Conservation (phyloP, 2,113 vertebrate genomes). For the Chaenocephalus aceratus region DNA sequence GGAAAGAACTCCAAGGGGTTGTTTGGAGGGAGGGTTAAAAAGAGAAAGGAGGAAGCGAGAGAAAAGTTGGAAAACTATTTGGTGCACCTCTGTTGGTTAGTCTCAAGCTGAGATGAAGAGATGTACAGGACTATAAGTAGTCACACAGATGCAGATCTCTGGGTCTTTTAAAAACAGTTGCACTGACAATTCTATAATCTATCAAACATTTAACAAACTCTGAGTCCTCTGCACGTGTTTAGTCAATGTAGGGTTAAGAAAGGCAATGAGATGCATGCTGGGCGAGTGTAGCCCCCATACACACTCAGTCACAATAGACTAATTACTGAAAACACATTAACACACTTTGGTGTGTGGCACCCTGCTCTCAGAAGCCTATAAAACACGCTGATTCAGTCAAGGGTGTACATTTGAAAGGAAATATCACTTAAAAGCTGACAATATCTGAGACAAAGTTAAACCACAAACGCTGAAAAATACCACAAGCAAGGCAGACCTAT, state of each 20-base stretch:
- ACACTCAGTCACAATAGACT: slow-evolving; percentile 20
- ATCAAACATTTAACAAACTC: background rate
- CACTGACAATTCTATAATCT: background rate
- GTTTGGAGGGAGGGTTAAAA: slow-evolving; percentile 73
- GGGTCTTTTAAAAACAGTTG: background rate
- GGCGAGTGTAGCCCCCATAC: background rate
- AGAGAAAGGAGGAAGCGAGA: slow-evolving; percentile 55
- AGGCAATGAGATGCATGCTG: background rate
- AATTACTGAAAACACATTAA: slow-evolving; percentile 42
- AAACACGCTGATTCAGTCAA: slow-evolving; percentile 22
- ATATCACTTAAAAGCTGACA: slow-evolving; percentile 36
- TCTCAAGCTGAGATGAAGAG: slow-evolving; percentile 44
- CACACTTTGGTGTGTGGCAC: slow-evolving; percentile 1
- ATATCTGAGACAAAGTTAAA: slow-evolving; percentile 21
- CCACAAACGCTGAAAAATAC: slow-evolving; percentile 41
- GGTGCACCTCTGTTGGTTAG: slow-evolving; percentile 57
- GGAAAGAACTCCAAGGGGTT: slow-evolving; percentile 75
- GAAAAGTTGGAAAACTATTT: slow-evolving; percentile 65
- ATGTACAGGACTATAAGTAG: slow-evolving; percentile 16
- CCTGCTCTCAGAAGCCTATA: background rate
- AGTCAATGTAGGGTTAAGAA: background rate
- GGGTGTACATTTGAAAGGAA: slow-evolving; percentile 26
- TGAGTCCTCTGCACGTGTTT: background rate
- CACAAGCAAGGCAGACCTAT: slow-evolving; percentile 11
- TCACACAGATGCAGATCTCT: background rate